Percentiles rank a stretch among this genome's conserved stretches.
These are phyloP conservation scores for Cephus nigrinus DNA, from an alignment of 2,888 invertebrate species.

Conservation along the genomic window DNA sequence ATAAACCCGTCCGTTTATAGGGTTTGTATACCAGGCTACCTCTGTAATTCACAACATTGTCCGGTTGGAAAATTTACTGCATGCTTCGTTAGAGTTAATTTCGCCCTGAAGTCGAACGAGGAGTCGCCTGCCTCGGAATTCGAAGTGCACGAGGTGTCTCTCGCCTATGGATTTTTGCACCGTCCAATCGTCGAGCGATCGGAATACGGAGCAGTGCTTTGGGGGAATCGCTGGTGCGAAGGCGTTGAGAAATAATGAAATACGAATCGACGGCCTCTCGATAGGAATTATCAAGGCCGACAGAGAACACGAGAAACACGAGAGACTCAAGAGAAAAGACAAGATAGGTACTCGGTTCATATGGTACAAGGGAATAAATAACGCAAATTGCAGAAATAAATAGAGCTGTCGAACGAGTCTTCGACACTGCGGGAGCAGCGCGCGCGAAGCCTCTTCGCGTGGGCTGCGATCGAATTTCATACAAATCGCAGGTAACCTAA, in stretches of 20 bases:
- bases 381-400: conserved; percentile 51
- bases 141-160: too few species aligned
- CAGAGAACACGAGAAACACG: conserved; percentile 22
- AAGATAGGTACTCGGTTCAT: conserved; percentile 19
- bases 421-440: conserved; percentile 33
- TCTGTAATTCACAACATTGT: conserved; percentile 63
- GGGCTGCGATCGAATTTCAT: conserved; percentile 59
- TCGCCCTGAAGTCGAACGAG: not conserved
- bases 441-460: conserved; percentile 24
- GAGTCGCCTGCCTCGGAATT: too few species aligned
- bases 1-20: conserved; percentile 62
- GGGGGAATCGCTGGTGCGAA: too few species aligned
- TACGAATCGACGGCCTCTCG: conserved; percentile 16
- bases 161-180: too few species aligned
- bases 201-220: too few species aligned
- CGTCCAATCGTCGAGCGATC: too few species aligned
- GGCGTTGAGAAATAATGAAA: too few species aligned
- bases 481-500: conserved; percentile 62
- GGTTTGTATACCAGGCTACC: conserved; percentile 38
- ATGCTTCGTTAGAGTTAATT: conserved; percentile 46
- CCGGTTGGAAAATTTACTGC: conserved; percentile 59
- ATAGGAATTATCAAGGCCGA: conserved; percentile 34
- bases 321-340: too few species aligned
- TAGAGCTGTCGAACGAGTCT: conserved; percentile 54
- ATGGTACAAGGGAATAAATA: conserved; percentile 32